Base-by-base conservation (phyloP, 1,140 invertebrate genomes). In the Apis cerana region DNA sequence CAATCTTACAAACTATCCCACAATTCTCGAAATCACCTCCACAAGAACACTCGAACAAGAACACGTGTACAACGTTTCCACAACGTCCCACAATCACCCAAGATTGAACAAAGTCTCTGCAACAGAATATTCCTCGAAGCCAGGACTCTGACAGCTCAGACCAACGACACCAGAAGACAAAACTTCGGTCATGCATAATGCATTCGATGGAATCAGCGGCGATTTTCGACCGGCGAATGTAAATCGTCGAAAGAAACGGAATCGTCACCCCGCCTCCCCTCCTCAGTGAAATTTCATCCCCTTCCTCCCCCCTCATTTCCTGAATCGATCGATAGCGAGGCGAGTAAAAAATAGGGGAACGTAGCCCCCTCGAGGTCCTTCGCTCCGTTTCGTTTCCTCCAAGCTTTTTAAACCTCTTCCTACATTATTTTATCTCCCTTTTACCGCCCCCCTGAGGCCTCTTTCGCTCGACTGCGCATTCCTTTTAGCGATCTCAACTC, bases 401-500 rank as follows among this genome's bases (percentile, higher is more conserved):
- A 83, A 88, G 88, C 86, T 90, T 90, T 89, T 89, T 86, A 83
- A 85, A 92, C 83, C 86, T 89, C 82, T 91, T 89, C 85, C 78
- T 91, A 90, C 89, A 91, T 90, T 91, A 92, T 91, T 91, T 91
- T 78, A 89, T 82, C 65, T 61, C 67, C 74, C 75, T 75, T 83
- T 80, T 72, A 84, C 52, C 80, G 21, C 81, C 82, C 83, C 77
- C 77, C 80, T 75, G 89, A 91, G 85, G 88, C 85, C 89, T 88
- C 86, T 90, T 91, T 91, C 91, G 89, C 89, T 93, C 87, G 91
- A 93, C 85, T 90, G 92, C 91, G 90, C 90, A 93, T 93, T 94
- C 90, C 92, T 94, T 93, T 94, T 93, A 94, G 88, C 85, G 89
- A 93, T 94, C 91, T 90, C 91, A 89, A 89, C 82, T 85, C 85